Conservation (phyloP, 37 sponge, comb jelly and placozoan species). For the Hexactinellida sp. region DNA sequence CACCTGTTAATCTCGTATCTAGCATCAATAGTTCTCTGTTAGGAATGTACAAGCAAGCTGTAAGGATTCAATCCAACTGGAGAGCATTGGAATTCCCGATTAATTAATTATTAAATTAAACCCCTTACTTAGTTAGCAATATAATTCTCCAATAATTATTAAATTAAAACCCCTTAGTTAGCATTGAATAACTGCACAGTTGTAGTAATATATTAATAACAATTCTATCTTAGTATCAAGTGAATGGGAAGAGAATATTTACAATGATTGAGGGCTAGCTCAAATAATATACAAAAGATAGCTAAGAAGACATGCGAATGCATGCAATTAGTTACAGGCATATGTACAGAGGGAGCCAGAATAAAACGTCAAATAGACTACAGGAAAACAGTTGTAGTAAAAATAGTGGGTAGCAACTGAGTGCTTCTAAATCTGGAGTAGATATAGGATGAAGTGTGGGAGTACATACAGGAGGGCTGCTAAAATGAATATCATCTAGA, state of each 20-base stretch:
- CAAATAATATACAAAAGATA: conserved; percentile 3
- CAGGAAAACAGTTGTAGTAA: background rate
- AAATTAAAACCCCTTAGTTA: background rate
- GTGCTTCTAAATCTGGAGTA: background rate
- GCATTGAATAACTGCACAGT: background rate
- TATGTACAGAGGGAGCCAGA: background rate
- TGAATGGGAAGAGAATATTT: conserved; percentile 17
- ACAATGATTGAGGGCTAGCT: conserved; percentile 5
- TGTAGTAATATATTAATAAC: background rate
- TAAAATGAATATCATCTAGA: background rate
- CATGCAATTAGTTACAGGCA: background rate
- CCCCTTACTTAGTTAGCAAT: no score
- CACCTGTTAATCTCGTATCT: no score
- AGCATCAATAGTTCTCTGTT: no score
- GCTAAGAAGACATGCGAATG: background rate
- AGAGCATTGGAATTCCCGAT: no score
- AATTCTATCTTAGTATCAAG: background rate
- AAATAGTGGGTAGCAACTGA: background rate
- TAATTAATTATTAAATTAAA: no score
- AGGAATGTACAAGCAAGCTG: no score
- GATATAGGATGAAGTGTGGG: background rate
- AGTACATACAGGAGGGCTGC: background rate
- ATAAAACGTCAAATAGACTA: conserved; percentile 15
- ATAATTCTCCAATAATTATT: no score
- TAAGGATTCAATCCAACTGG: no score